A percentile compares a stretch with the other conserved stretches of the same genome.
Conservation (phyloP, 2,797 vertebrate genomes). For the Pogoniulus pusillus region DNA sequence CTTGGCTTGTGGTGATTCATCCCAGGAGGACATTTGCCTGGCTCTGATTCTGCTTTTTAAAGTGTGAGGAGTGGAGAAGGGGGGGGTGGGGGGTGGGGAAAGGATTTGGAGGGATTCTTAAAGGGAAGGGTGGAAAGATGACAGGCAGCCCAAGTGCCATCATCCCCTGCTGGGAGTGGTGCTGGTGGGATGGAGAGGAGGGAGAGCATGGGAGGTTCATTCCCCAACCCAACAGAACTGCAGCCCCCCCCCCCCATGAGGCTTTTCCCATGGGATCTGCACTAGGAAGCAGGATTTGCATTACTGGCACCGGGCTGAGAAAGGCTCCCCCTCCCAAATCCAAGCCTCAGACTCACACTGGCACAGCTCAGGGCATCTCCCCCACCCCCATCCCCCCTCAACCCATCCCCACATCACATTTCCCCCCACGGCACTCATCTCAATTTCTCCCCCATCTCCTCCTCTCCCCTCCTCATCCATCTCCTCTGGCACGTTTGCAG, state of each 20-base stretch:
- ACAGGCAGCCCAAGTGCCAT: background rate
- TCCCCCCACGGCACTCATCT: fast-evolving
- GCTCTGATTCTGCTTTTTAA: constrained; percentile 3
- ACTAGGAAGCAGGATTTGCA: background rate
- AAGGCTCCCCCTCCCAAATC: background rate
- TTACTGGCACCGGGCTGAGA: fast-evolving
- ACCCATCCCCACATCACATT: no score
- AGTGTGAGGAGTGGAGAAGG: background rate
- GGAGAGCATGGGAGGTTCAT: fast-evolving
- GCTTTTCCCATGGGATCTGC: background rate
- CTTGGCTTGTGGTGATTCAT: constrained; percentile 6
- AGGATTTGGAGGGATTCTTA: background rate
- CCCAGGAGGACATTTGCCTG: background rate
- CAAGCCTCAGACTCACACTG: fast-evolving
- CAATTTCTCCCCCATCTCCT: no score
- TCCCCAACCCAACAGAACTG: background rate
- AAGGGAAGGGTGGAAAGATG: background rate
- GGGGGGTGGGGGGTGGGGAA: background rate
- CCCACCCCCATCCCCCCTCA: background rate
- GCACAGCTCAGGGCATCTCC: background rate
- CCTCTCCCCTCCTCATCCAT: background rate
- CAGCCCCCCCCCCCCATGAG: background rate
- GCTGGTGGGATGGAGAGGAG: background rate
- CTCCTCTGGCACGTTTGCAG: background rate
- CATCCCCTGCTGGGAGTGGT: background rate